These are phyloP conservation scores for Oceanodroma tethys DNA, from an alignment of 2,113 vertebrate species.

Conservation along the genomic window DNA sequence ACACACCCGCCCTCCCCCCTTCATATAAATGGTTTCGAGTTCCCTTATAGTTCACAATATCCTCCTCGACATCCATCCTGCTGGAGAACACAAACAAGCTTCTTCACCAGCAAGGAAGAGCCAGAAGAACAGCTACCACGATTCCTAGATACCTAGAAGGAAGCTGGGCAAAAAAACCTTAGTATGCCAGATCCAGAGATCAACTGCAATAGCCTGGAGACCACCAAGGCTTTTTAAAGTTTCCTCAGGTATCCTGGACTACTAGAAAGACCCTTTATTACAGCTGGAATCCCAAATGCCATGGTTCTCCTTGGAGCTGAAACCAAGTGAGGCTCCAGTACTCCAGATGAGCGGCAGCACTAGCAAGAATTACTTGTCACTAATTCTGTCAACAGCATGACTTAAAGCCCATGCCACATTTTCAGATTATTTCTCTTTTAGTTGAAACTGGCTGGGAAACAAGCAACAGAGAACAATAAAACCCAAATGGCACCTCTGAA, in stretches of 20 bases:
- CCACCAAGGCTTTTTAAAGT: neutral
- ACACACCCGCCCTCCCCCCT: slow-evolving; percentile 18
- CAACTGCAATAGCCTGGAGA: neutral
- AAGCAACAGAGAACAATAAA: slow-evolving; percentile 24
- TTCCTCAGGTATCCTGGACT: neutral
- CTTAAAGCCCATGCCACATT: neutral
- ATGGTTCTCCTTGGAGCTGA: neutral
- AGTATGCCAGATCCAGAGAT: neutral
- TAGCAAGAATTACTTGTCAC: neutral
- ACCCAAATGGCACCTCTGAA: neutral
- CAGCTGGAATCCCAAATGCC: slow-evolving; percentile 3
- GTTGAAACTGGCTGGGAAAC: slow-evolving; percentile 9
- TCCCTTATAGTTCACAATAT: slow-evolving; percentile 19
- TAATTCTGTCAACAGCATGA: neutral
- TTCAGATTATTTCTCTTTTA: neutral
- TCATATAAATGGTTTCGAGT: neutral
- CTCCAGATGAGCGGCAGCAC: neutral
- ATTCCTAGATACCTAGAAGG: neutral
- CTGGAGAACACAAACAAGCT: neutral
- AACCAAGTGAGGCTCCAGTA: neutral
- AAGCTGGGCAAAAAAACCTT: neutral
- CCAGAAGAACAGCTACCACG: neutral
- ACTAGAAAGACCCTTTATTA: neutral
- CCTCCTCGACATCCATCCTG: neutral
- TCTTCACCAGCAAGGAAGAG: slow-evolving; percentile 47